Conservation (phyloP, 2,113 vertebrate species). For the Nothocercus nigrocapillus region DNA sequence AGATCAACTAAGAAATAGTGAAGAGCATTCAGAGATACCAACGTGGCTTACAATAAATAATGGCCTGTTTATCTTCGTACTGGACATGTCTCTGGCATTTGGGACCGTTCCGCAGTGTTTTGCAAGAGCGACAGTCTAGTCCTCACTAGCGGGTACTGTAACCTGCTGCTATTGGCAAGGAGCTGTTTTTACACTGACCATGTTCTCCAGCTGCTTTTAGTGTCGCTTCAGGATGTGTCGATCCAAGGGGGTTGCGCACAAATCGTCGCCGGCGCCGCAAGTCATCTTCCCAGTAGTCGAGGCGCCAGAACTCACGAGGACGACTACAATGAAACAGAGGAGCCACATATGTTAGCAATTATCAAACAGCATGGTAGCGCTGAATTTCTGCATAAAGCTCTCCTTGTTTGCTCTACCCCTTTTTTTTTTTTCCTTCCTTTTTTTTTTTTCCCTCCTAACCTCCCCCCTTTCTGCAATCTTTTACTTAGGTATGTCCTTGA, state of each 20-base stretch:
- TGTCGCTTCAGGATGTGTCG: conserved; percentile 95
- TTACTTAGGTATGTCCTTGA: conserved; percentile 87
- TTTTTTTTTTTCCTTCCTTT: conserved; percentile 2
- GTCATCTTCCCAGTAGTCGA: conserved; percentile 99
- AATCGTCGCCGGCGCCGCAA: conserved; percentile 98
- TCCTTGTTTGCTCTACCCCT: conserved; percentile 88
- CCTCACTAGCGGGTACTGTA: conserved; percentile 77
- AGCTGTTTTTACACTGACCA: conserved; percentile 86
- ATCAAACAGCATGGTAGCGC: conserved; percentile 93
- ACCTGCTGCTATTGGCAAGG: conserved; percentile 76
- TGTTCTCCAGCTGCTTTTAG: conserved; percentile 92
- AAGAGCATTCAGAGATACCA: conserved; percentile 2
- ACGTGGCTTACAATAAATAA: neutral
- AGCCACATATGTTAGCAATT: conserved; percentile 99
- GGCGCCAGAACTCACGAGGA: conserved; percentile 99
- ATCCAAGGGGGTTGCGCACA: conserved; percentile 96
- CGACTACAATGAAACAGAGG: conserved; percentile 93
- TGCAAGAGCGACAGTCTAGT: conserved; percentile 61
- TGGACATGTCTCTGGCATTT: conserved; percentile 6
- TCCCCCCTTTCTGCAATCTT: conserved; percentile 79
- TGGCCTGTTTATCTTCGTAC: neutral
- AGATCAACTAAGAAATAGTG: neutral
- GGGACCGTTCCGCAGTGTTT: conserved; percentile 62
- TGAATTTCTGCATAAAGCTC: conserved; percentile 90
- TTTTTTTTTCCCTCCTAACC: conserved; percentile 11